Evolutionary conservation across 2,797 vertebrate species (phyloP).

Genomic region (Neomorphus geoffroyi): DNA sequence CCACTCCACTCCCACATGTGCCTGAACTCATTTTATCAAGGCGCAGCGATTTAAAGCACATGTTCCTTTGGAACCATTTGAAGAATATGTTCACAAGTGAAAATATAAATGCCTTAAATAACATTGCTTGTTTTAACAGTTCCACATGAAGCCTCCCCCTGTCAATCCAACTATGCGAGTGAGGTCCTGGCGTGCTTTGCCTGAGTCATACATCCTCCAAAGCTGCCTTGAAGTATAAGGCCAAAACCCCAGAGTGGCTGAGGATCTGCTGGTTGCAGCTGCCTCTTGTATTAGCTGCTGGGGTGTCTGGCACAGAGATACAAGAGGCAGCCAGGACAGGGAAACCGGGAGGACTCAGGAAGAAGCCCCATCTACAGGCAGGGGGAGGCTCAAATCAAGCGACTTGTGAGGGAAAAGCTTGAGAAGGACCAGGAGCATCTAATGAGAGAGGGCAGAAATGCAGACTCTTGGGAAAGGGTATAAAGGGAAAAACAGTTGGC

Average conservation of each 20-base stretch:
- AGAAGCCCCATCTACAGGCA: neutral
- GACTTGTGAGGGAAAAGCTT: neutral
- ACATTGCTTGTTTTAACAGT: neutral
- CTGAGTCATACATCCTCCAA: neutral
- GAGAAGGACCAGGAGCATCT: neutral
- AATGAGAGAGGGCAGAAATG: neutral
- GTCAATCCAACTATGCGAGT: rapidly evolving
- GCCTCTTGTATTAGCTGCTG: rapidly evolving
- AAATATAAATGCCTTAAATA: neutral
- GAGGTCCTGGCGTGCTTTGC: neutral
- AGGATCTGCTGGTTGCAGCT: rapidly evolving
- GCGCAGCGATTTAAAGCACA: neutral
- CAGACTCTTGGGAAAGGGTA: neutral
- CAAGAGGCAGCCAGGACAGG: rapidly evolving
- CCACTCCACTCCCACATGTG: neutral
- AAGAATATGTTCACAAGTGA: neutral
- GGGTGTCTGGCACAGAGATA: rapidly evolving
- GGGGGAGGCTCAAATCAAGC: neutral
- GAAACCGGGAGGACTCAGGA: neutral
- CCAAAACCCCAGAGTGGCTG: neutral
- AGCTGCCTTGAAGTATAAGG: neutral
- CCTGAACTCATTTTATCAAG: neutral
- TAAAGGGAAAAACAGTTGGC: rapidly evolving
- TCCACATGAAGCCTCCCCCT: neutral
- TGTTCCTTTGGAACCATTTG: neutral